A percentile compares a stretch with the other conserved stretches of the same genome.
phyloP scores from a whole-genome alignment of 30 jellyfish, hydroid and myxozoan species.

The Turritopsis rubra region DNA sequence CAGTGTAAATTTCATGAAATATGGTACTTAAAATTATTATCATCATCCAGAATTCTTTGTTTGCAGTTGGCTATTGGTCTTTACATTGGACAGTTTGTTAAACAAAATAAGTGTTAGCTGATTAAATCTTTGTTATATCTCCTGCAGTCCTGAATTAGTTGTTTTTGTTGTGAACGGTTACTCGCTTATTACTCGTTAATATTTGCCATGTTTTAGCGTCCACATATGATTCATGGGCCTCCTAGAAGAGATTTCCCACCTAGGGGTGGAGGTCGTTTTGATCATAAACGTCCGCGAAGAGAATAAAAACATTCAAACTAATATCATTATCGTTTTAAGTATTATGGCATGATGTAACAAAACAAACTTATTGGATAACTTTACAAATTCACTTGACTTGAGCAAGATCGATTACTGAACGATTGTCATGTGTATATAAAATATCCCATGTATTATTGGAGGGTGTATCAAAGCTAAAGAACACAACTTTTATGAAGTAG shows the following conservation, averaged over 20 bases:
- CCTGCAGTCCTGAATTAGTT: background rate
- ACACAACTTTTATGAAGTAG: background rate
- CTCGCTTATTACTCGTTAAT: background rate
- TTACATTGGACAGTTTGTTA: background rate
- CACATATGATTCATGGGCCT: constrained; percentile 10
- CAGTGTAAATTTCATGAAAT: too few species aligned
- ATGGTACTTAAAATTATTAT: too few species aligned
- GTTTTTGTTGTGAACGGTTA: background rate
- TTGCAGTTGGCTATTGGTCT: background rate
- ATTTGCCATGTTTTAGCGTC: constrained; percentile 8
- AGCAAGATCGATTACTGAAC: background rate
- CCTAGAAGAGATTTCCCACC: background rate
- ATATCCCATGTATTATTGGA: background rate
- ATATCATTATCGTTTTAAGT: background rate
- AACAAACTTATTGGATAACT: background rate
- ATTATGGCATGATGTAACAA: background rate
- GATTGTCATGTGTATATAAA: background rate
- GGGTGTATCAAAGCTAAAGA: background rate
- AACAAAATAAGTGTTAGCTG: background rate
- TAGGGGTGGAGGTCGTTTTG: constrained; percentile 21
- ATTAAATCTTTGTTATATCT: background rate
- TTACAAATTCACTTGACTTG: background rate
- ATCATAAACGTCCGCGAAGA: constrained; percentile 31
- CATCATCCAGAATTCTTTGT: background rate
- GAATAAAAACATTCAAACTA: background rate